Conservation (phyloP, 2,113 vertebrate genomes). For the Lampris megalopsis region DNA sequence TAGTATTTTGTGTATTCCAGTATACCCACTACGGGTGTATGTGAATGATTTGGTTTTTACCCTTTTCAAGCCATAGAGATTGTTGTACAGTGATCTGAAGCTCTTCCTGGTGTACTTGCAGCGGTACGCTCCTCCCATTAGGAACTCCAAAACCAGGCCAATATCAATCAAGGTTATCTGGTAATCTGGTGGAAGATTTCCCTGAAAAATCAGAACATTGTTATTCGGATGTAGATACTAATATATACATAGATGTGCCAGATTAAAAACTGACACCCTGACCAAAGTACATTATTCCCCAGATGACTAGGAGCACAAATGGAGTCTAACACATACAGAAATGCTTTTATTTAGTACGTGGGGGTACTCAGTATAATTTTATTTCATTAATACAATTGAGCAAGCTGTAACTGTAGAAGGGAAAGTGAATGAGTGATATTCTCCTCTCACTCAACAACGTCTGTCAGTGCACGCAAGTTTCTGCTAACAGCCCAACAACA, state of each 20-base stretch:
- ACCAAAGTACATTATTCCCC: too few species aligned
- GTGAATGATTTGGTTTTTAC: slow-evolving; percentile 72
- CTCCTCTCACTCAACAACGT: too few species aligned
- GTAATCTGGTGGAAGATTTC: slow-evolving; percentile 97
- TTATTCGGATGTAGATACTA: not conserved
- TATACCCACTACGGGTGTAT: not conserved
- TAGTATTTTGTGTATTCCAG: not conserved
- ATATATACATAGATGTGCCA: not conserved
- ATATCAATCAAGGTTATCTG: slow-evolving; percentile 98
- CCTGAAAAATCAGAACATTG: slow-evolving; percentile 78
- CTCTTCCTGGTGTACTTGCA: slow-evolving; percentile 95
- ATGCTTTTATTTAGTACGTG: too few species aligned
- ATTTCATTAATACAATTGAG: too few species aligned
- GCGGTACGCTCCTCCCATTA: slow-evolving; percentile 98
- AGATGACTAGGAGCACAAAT: too few species aligned
- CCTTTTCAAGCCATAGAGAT: slow-evolving; percentile 95
- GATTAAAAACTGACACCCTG: too few species aligned
- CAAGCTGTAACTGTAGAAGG: too few species aligned
- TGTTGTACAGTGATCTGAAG: slow-evolving; percentile 95
- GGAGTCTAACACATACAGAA: too few species aligned
- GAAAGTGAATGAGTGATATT: too few species aligned
- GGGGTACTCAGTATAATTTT: too few species aligned
- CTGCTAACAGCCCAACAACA: too few species aligned
- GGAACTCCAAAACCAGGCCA: slow-evolving; percentile 93
- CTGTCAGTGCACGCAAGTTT: too few species aligned